Percentiles rank a stretch among this genome's conserved stretches.
Evolutionary conservation across 2,113 vertebrate species (phyloP).

Genomic region (Daphoenositta chrysoptera): DNA sequence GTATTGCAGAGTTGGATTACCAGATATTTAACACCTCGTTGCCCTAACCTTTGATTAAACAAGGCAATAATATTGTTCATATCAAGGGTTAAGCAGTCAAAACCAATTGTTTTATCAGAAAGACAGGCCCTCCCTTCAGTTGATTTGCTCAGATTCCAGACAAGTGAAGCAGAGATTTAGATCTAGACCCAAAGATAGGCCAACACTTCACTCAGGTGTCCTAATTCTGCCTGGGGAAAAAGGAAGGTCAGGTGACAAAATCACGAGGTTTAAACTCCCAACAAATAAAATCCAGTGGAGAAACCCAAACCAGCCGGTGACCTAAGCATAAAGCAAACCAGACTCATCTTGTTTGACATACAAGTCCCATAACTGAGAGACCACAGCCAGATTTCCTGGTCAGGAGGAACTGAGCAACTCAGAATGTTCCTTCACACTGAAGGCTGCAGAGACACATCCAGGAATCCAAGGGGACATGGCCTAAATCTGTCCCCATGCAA

Average conservation of each 20-base stretch:
- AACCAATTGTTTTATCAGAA: not conserved
- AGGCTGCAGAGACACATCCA: not conserved
- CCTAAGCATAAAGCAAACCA: not conserved
- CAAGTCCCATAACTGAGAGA: not conserved
- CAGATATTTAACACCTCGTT: not conserved
- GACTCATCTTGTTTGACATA: not conserved
- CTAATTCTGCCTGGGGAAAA: not conserved
- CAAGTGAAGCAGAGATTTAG: not conserved
- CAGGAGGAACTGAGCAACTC: not conserved
- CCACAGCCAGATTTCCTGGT: not conserved
- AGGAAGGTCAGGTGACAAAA: not conserved
- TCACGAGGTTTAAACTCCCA: not conserved
- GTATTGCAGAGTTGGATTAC: not conserved
- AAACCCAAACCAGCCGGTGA: not conserved
- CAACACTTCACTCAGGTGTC: not conserved
- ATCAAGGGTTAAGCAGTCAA: not conserved
- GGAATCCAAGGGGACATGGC: fast-evolving
- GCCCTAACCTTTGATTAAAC: not conserved
- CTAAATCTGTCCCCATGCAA: not conserved
- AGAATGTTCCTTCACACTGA: not conserved
- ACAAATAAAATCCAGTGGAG: not conserved
- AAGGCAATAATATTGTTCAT: not conserved
- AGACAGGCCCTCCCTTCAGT: not conserved
- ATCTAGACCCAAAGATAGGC: not conserved
- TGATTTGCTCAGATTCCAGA: not conserved